These are phyloP conservation scores for Microtus pennsylvanicus DNA, from an alignment of 2,113 vertebrate species.

Conservation along the genomic window DNA sequence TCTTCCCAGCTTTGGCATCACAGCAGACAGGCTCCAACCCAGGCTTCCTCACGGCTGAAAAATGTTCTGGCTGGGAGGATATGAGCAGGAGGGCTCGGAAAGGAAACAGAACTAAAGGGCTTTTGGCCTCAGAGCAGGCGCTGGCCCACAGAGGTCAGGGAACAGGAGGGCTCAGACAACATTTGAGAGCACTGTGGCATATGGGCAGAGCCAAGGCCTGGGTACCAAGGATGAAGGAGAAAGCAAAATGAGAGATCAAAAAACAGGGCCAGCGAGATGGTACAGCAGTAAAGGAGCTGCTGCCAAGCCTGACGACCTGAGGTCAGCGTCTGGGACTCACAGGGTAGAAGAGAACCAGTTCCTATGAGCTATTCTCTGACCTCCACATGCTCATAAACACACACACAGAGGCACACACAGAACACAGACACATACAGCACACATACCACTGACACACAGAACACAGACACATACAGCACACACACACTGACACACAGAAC, in stretches of 20 bases:
- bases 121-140: rapidly evolving
- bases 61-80: slow-evolving; percentile 38
- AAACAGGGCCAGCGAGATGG: not conserved
- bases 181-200: not conserved
- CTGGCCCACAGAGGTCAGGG: not conserved
- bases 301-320: not conserved
- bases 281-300: not conserved
- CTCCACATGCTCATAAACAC: not conserved
- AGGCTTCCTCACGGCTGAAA: slow-evolving; percentile 65
- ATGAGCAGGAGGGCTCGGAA: not conserved
- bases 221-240: not conserved
- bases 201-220: not conserved
- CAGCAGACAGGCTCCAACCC: not conserved
- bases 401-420: not conserved
- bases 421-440: not conserved
- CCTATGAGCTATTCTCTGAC: not conserved
- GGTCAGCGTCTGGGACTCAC: not conserved
- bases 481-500: not conserved
- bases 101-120: not conserved
- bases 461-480: too few relatives aligned
- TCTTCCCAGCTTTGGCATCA: not conserved
- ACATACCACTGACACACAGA: too few relatives aligned
- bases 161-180: not conserved
- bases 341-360: not conserved
- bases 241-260: not conserved